A percentile compares a stretch with the other conserved stretches of the same genome.
Evolutionary conservation across 1,140 invertebrate genomes (phyloP).

Genomic region (Magallana ariakensis): DNA sequence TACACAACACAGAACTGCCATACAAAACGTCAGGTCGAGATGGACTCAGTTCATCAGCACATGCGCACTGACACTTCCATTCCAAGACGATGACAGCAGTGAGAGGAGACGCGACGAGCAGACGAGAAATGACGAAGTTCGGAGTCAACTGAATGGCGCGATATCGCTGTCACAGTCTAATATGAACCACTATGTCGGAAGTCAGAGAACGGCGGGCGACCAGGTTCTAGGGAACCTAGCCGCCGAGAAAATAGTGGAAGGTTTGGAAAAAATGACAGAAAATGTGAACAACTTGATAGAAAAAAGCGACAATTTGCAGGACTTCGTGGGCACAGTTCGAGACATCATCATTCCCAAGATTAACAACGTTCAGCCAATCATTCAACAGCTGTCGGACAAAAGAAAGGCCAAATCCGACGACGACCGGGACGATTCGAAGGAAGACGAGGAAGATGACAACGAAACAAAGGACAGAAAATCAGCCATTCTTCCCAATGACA

Average conservation of each 20-base stretch:
- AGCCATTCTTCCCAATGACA: background rate
- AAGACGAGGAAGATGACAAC: background rate
- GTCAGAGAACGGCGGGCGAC: background rate
- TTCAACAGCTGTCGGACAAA: background rate
- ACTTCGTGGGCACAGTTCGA: background rate
- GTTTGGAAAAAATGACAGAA: background rate
- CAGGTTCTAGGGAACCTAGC: background rate
- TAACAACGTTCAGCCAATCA: background rate
- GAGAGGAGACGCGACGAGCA: background rate
- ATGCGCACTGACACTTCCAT: background rate
- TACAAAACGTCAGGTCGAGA: background rate
- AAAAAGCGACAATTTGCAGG: background rate
- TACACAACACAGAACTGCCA: background rate
- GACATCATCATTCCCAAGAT: constrained; percentile 12
- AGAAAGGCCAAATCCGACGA: background rate
- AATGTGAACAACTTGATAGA: background rate
- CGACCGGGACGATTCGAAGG: background rate
- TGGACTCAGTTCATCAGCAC: constrained; percentile 2
- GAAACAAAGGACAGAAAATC: background rate
- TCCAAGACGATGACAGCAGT: constrained; percentile 1
- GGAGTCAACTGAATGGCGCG: background rate
- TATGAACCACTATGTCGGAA: background rate
- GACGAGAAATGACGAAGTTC: background rate
- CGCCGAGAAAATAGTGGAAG: background rate
- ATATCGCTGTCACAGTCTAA: background rate